Evolutionary conservation across 2,888 invertebrate species (phyloP), one percentile per base, ranked within the genome.

Genomic region (Azorinus chamasolen): DNA sequence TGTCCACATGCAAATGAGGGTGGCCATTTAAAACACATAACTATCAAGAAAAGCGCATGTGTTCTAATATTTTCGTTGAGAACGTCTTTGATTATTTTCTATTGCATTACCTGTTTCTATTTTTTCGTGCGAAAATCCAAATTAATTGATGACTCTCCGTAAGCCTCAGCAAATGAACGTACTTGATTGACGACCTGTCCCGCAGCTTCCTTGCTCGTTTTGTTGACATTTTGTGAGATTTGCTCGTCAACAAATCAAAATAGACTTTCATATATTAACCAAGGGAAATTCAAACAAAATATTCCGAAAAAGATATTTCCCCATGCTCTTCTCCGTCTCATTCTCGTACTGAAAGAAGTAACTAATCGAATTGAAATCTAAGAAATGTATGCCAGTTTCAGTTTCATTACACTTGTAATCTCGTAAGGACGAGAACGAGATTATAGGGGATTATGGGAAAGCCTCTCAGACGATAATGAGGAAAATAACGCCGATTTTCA

Each of bases 401-500:
- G 61, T 72, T 75, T 74, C 79, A 79, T 79, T 79, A 74, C 71
- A 66, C 37, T 57, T 57, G 63, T 75, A 79, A 79, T 79, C 79
- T 72, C 79, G 71, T 75, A 66, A 71, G 79, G 69, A 74, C 79
- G 70, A 69, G 74, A 63, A 54, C 41, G 62, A 62, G 79, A 79
- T 79, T 79, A 79, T 57, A 37, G 27, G 57, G 66, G 77, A 71
- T 77, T 72, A 68, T 66, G 58, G 66, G 57, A 59, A 77, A 71
- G 71, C 77, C 77, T 55, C 37, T 58, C 63, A 63, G 72, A 77
- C 68, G 77, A 77, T 77, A 77, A 77, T 72, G 66, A 72, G 77
- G 54, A 59, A 70, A 76, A 76, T 76, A 76, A 70, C 65, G 61
- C 64, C 59, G 51, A 51, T 41, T 64, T 59, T 50, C 46, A 64